Base-by-base conservation (phyloP, 2,113 vertebrate species). In the Tympanuchus pallidicinctus region DNA sequence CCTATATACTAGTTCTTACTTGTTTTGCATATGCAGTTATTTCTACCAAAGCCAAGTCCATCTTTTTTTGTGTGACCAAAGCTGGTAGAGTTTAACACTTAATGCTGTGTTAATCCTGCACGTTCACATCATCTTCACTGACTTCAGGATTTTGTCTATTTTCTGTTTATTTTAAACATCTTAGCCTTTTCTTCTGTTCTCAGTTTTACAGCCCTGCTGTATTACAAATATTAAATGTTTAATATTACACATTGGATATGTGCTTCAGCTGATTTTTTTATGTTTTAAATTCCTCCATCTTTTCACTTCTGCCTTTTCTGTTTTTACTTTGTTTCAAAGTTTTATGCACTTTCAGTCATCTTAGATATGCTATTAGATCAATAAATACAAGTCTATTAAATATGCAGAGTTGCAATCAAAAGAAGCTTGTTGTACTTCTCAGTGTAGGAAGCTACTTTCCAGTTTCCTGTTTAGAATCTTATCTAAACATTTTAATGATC, bases 131-230 rank as follows among this genome's bases (percentile, higher is more conserved):
- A 1, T 42, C 28, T 61, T 36, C 2, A 4, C 32, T 75, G 28
- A 66, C 85, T 80, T 86, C 59, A 61, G n/a, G n/a, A n/a, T 82
- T 84, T 95, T 80, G 27, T 73, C 22, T 66, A 18, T 80, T 92
- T 87, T 84, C 16, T 80, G 0, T 50, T 89, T 3, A 3, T 25
- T 45, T 84, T 10, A 4, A 54, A 48, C 21, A 72, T 86, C 16
- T 59, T 71, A 60, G 30, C 16, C 38, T 28, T 42, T 74, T 81
- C 59, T 34, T 71, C 16, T 71, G 22, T 71, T 84, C 82, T 67
- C 74, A 75, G 6, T 88, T 86, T 82, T 76, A 56, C 8, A 43
- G 72, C 25, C 34, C 10, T 63, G 60, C 15, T 63, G 27, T 27
- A 27, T 38, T 38, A 38, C 24, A 63, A 38, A 38, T 61, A 25